Evolutionary conservation across 2,797 vertebrate genomes (phyloP).

Genomic region (Telmatherina bonti): DNA sequence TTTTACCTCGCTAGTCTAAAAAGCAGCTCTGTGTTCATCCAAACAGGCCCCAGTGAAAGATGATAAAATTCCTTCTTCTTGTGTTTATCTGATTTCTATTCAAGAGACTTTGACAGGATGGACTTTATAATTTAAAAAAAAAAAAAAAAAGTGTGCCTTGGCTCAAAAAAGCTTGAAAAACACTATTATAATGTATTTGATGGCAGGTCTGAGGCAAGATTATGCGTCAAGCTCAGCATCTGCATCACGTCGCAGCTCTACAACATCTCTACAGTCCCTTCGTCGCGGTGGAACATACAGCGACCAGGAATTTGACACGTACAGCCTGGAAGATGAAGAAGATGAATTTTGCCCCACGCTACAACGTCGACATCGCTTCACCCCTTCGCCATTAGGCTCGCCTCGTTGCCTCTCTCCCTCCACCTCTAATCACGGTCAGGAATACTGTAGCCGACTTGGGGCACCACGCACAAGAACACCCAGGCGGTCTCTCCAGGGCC

Average conservation of each 20-base stretch:
- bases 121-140: no score
- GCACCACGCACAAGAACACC: slow-evolving; percentile 84
- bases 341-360: slow-evolving; percentile 85
- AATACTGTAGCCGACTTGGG: slow-evolving; percentile 73
- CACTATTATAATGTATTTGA: slow-evolving; percentile 10
- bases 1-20: no score
- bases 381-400: slow-evolving; percentile 89
- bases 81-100: no score
- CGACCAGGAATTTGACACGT: slow-evolving; percentile 92
- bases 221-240: slow-evolving; percentile 92
- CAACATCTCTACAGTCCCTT: slow-evolving; percentile 90
- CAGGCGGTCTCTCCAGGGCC: slow-evolving; percentile 84
- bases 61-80: no score
- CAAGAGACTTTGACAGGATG: no score
- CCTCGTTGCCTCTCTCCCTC: slow-evolving; percentile 92
- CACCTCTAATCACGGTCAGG: slow-evolving; percentile 78
- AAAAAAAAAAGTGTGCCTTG: no score
- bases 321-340: slow-evolving; percentile 92
- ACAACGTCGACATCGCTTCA: slow-evolving; percentile 85
- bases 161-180: no score
- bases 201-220: slow-evolving; percentile 91
- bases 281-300: slow-evolving; percentile 90
- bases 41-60: no score
- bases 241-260: slow-evolving; percentile 90
- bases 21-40: no score